Evolutionary conservation across 2,888 invertebrate genomes (phyloP).

Genomic region (Meiosimyza decipiens): DNA sequence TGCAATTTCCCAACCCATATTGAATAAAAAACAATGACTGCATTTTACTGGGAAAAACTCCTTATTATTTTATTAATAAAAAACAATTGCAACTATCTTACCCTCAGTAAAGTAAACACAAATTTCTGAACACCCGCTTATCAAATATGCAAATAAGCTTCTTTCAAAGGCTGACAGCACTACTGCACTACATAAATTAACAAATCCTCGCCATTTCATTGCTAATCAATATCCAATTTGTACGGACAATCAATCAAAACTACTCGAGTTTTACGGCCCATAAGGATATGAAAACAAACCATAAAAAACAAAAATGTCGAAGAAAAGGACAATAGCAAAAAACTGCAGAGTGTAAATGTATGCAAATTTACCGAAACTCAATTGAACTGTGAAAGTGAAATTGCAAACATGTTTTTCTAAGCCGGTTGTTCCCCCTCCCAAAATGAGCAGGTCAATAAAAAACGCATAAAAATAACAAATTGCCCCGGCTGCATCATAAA

Average conservation of each 20-base stretch:
- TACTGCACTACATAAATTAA: too few species aligned
- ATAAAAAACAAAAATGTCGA: conserved; percentile 4
- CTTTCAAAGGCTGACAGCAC: too few species aligned
- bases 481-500: too few species aligned
- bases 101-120: too few species aligned
- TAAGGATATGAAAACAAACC: conserved; percentile 2
- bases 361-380: background rate
- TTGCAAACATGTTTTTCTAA: background rate
- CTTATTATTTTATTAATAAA: too few species aligned
- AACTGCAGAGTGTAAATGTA: background rate
- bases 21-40: too few species aligned
- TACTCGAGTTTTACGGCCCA: background rate
- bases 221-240: background rate
- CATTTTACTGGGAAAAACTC: too few species aligned
- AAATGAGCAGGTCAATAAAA: conserved; percentile 1
- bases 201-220: background rate
- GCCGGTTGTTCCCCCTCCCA: background rate
- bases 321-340: background rate
- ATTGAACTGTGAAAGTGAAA: conserved; percentile 1
- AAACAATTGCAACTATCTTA: too few species aligned
- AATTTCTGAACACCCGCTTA: too few species aligned
- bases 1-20: too few species aligned
- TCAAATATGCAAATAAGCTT: too few species aligned
- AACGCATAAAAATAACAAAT: too few species aligned
- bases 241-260: conserved; percentile 3